Evolutionary conservation across 2,888 invertebrate species (phyloP), one percentile per base, ranked within the genome.

Genomic region (Deilephila elpenor): DNA sequence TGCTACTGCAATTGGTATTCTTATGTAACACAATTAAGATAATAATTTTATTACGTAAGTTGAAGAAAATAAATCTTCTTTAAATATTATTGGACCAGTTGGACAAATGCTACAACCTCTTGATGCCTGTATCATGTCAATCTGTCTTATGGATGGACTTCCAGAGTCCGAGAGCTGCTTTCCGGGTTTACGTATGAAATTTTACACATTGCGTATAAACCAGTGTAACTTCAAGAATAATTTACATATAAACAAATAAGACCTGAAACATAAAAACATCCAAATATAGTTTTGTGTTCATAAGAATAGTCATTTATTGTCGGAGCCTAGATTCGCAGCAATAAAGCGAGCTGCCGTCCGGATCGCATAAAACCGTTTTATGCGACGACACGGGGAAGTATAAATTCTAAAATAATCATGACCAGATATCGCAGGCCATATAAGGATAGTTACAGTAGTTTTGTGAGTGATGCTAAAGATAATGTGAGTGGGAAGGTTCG

Each of bases 321-420:
- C 56, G n/a, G 44, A 67, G 44, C 64, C n/a, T 25, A 67, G 64
- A 67, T 67, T 67, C 64, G 19, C 37, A 17, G 34, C 62, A 7
- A 25, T 67, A 67, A 67, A 37, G 20, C 20, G 11, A 5, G 14
- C 37, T 20, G 20, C 44, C 44, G 25, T 44, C 64, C 64, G 64
- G 44, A 25, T 67, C 44, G 70, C 78, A 79, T 84, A 84, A 84
- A 83, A 44, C 25, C 8, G 44, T 25, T 67, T 67, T 32, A 32
- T 62, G 61, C 19, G 29, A 19, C 34, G 61, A 67, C 44, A 44
- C 6, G 44, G 20, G 64, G 64, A 67, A 67, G 25, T 44, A 44
- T 67, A 67, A 67, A 67, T 44, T 25, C 64, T 67, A 67, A 67
- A 44, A 67, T 67, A 44, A 44, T 44, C 29, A 51, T 71, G 60